Base-by-base conservation (phyloP, 2,888 invertebrate genomes). In the Microctonus aethiopoides region DNA sequence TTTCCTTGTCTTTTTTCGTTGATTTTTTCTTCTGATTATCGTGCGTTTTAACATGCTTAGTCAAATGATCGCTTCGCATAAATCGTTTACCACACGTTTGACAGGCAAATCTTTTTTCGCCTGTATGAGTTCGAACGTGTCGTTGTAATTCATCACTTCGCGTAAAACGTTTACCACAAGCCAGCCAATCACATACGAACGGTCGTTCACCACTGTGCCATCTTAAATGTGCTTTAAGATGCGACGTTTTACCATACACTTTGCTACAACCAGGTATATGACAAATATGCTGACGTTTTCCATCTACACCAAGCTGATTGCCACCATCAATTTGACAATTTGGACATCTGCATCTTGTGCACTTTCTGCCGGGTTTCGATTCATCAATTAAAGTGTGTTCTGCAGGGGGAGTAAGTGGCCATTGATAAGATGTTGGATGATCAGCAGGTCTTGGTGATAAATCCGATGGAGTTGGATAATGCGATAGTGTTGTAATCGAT, bases 151-250 rank as follows among this genome's bases (percentile, higher is more conserved):
- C 97, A 83, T 97, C 97, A 39, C 95, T 96, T 64, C 97, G 90
- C 1, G 97, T 97, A 87, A 97, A 97, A 2, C 94, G 89, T 84
- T 97, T 97, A 6, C 95, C 95, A 84, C 97, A 97, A 79, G 94
- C 94, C 66, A 95, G 83, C 95, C 95, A 95, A 83, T 92, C 92
- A 87, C 97, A 97, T 0, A 93, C 91, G 83, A 95, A 97, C 0
- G 97, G 97, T 9, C 96, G 89, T 83, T 97, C 97, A 0, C 96
- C 96, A 0, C 95, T 95, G 83, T 98, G 98, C 96, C 96, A 96
- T 62, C 97, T 80, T 2, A 96, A 89, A 85, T 96, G 96, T 0
- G 96, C 96, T 87, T 96, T 96, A 72, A 98, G 87, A 83, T 98
- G 98, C 0, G 97, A 97, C 0, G 97, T 96, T 87, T 97, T 97